These are phyloP conservation scores for Drosophila pseudoobscura DNA, from an alignment of 1,140 invertebrate genomes.

Conservation along the genomic window DNA sequence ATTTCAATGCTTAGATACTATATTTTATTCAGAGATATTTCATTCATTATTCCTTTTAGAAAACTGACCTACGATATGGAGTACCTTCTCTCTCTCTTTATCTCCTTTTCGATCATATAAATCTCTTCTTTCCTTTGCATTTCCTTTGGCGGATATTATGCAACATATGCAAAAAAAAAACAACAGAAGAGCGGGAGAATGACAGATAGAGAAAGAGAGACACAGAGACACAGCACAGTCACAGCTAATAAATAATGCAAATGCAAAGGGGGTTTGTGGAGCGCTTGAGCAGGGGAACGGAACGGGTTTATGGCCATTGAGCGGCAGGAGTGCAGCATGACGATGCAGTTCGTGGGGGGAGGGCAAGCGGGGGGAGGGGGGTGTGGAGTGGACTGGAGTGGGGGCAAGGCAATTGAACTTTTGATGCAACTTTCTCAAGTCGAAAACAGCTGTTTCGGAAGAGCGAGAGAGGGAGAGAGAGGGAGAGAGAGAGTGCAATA, in stretches of 20 bases:
- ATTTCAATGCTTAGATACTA: too few species aligned
- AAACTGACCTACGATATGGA: conserved; percentile 49
- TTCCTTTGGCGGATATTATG: conserved; percentile 69
- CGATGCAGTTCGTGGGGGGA: too few species aligned
- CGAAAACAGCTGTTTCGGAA: conserved; percentile 70
- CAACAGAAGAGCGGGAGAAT: conserved; percentile 7
- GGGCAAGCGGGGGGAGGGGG: conserved; percentile 9
- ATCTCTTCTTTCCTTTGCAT: conserved; percentile 18
- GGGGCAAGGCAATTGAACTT: conserved; percentile 72
- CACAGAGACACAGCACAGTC: conserved; percentile 36
- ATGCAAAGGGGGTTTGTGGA: conserved; percentile 43
- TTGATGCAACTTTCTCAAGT: conserved; percentile 69
- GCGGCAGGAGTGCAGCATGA: too few species aligned
- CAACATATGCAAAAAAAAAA: conserved; percentile 65
- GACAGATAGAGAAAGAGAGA: conserved; percentile 1
- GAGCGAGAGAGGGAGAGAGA: conserved; percentile 30
- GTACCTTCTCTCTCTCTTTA: background rate
- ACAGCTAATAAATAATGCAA: conserved; percentile 79
- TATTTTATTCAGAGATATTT: conserved; percentile 2
- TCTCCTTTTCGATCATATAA: conserved; percentile 10
- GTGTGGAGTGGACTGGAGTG: conserved; percentile 1
- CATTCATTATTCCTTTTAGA: conserved; percentile 19
- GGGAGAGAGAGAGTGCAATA: conserved; percentile 61
- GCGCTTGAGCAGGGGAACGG: background rate
- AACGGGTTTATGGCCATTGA: too few species aligned